Percentiles rank a stretch among this genome's conserved stretches.
Conservation (phyloP, 2,797 vertebrate species). For the Myiothlypis coronata region DNA sequence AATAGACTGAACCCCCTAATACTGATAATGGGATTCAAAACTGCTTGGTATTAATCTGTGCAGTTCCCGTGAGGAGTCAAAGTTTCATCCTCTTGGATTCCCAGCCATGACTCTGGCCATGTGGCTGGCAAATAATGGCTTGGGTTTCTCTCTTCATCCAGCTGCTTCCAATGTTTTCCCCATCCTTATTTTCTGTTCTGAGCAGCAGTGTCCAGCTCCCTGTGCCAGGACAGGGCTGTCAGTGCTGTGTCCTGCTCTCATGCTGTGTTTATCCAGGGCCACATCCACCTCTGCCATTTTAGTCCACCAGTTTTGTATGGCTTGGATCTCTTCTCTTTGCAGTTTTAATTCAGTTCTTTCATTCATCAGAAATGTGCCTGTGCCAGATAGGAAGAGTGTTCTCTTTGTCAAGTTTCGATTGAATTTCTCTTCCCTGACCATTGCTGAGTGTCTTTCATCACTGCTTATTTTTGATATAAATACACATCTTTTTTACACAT, state of each 20-base stretch:
- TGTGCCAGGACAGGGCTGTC: not conserved
- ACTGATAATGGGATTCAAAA: not conserved
- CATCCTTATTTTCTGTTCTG: not conserved
- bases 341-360: not conserved
- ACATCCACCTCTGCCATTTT: not conserved
- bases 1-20: not conserved
- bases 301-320: rapidly evolving
- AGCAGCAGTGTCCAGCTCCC: not conserved
- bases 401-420: not conserved
- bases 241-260: not conserved
- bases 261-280: not conserved
- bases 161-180: not conserved
- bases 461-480: not conserved
- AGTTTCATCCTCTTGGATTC: not conserved
- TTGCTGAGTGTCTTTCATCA: not conserved
- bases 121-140: not conserved
- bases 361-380: not conserved
- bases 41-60: not conserved
- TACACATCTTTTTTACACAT: not conserved
- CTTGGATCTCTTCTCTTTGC: not conserved
- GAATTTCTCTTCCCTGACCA: not conserved
- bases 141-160: not conserved
- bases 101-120: not conserved
- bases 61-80: not conserved
- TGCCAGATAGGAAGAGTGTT: not conserved